Evolutionary conservation across 1,140 invertebrate species (phyloP).

Genomic region (Drosophila littoralis): DNA sequence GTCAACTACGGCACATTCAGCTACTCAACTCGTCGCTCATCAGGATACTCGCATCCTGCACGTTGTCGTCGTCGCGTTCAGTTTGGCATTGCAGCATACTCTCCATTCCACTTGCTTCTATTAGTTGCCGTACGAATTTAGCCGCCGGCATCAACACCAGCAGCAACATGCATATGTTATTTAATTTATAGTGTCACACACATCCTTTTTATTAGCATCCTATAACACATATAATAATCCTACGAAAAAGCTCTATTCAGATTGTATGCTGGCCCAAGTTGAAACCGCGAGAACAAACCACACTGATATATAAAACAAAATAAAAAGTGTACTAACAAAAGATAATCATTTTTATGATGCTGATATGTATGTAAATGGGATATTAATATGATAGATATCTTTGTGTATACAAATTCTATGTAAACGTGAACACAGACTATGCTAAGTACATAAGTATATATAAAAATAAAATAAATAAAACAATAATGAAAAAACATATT

Average conservation of each 20-base stretch:
- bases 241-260: not conserved
- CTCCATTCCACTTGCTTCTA: conserved; percentile 50
- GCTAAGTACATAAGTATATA: conserved; percentile 41
- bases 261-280: conserved; percentile 17
- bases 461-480: conserved; percentile 24
- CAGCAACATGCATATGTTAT: conserved; percentile 61
- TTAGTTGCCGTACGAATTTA: conserved; percentile 19
- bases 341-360: conserved; percentile 50
- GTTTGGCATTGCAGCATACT: conserved; percentile 14
- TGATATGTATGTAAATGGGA: conserved; percentile 71
- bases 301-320: not conserved
- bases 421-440: conserved; percentile 62
- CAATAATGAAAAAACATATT: not conserved
- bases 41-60: not conserved
- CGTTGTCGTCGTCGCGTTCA: conserved; percentile 1
- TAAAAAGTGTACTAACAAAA: conserved; percentile 10
- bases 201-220: conserved; percentile 12
- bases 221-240: not conserved
- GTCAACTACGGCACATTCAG: not conserved
- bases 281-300: not conserved
- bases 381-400: conserved; percentile 67
- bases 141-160: conserved; percentile 31
- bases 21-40: conserved; percentile 4
- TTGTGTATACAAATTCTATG: conserved; percentile 64
- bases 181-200: conserved; percentile 69